Evolutionary conservation across 2,113 vertebrate species (phyloP).

Genomic region (Alces alces): DNA sequence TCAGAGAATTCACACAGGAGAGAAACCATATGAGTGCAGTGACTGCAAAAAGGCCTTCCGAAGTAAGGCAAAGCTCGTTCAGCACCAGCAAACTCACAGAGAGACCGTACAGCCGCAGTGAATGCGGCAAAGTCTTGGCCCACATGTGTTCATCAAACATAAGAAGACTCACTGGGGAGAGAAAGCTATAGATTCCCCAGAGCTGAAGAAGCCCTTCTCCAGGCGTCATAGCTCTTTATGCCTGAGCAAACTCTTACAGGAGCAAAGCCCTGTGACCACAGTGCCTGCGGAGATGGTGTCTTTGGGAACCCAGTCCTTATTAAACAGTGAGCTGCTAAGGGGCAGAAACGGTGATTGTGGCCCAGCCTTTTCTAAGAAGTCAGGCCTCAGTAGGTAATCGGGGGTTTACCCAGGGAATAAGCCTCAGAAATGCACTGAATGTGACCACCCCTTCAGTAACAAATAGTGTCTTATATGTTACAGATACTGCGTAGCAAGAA

Average conservation of each 20-base stretch:
- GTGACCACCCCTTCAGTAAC: background rate
- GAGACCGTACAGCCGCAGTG: background rate
- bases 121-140: slow-evolving; percentile 29
- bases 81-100: background rate
- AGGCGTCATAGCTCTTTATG: background rate
- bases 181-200: slow-evolving; percentile 17
- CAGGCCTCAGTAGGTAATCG: background rate
- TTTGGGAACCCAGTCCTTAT: background rate
- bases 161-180: background rate
- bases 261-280: background rate
- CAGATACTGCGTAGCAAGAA: background rate
- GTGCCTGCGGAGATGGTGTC: background rate
- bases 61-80: background rate
- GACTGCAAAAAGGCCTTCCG: slow-evolving; percentile 23
- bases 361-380: background rate
- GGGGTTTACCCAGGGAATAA: background rate
- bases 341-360: background rate
- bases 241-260: background rate
- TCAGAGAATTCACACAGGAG: slow-evolving; percentile 58
- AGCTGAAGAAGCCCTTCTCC: background rate
- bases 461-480: background rate
- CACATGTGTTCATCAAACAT: background rate
- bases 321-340: background rate
- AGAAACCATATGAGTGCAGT: background rate
- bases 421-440: background rate